Base-by-base conservation (phyloP, 1,140 invertebrate genomes). In the Drosophila neocordata region DNA sequence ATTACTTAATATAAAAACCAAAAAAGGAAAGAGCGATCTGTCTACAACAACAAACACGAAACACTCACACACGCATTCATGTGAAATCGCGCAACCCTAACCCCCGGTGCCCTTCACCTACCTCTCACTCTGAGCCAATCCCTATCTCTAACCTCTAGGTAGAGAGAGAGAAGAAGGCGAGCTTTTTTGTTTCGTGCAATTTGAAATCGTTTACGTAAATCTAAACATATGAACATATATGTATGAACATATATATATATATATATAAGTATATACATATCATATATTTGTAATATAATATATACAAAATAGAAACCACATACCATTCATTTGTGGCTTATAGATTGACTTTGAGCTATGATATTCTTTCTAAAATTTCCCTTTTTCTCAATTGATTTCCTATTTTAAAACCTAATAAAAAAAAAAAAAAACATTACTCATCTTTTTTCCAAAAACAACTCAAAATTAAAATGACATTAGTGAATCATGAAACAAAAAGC, bases 181-280 rank as follows among this genome's bases (percentile, higher is more conserved):
- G 71, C 62, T 73, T 73, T 73, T 73, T n/a, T 34, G 60, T 55
- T 69, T 64, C 70, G 48, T 74, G 73, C 62, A 64, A 22, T 70
- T 79, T 35, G 66, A 65, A 78, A 78, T 78, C 76, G 70, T 79
- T 79, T 79, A 73, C 65, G 76, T 73, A 79, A 73, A 79, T 37
- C 59, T 24, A 35, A 48, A 48, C 41, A 48, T 48, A 48, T 48
- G 41, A 48, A 48, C 15, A 44, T 44, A 44, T 18, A 15, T 5
- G 15, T 18, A 8, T 18, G 6, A 13, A 13, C 13, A 18, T 44
- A 7, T 31, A 6, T 20, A 20, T 7, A 48, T 20, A 20, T 11
- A 7, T 44, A 44, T 18, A 18, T 44, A 48, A 1, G 18, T 20
- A 11, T 20, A 6, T 44, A 44, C 15, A 18, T 44, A 44, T 44